These are phyloP conservation scores for Peromyscus maniculatus DNA, from an alignment of 2,113 vertebrate genomes.

Conservation along the genomic window DNA sequence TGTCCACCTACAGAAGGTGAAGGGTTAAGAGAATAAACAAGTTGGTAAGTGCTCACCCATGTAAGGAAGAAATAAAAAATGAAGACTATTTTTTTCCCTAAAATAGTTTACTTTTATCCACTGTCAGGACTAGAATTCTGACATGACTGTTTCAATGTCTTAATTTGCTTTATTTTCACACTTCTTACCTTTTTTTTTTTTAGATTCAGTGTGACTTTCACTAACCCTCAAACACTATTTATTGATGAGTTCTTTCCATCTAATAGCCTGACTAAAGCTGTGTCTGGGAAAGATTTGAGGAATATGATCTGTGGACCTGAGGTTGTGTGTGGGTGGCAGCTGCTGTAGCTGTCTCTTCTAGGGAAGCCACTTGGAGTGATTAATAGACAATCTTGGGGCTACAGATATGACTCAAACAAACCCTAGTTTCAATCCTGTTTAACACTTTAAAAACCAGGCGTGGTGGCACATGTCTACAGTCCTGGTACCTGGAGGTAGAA, in stretches of 20 bases:
- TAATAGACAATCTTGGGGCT: not conserved
- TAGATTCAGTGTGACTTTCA: not conserved
- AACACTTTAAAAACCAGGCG: not conserved
- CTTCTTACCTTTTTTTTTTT: conserved; percentile 42
- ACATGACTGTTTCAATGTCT: conserved; percentile 15
- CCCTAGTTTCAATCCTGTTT: not conserved
- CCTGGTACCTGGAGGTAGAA: not conserved
- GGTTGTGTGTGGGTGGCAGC: not conserved
- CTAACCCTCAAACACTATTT: conserved; percentile 37
- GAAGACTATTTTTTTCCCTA: conserved; percentile 33
- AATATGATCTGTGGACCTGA: not conserved
- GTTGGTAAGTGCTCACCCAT: not conserved
- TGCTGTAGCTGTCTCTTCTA: not conserved
- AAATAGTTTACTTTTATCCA: conserved; percentile 6
- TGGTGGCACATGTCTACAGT: not conserved
- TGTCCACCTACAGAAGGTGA: conserved; percentile 32
- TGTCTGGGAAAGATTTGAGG: not conserved
- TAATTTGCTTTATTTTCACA: conserved; percentile 30
- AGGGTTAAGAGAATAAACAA: conserved; percentile 60
- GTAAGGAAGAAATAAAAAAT: conserved; percentile 30
- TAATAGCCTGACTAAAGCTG: not conserved
- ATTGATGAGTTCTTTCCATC: not conserved
- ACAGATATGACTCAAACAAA: not conserved
- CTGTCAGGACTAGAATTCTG: not conserved
- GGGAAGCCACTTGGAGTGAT: not conserved